Base-by-base conservation (phyloP, 2,113 vertebrate species). In the Lampris incognitus region DNA sequence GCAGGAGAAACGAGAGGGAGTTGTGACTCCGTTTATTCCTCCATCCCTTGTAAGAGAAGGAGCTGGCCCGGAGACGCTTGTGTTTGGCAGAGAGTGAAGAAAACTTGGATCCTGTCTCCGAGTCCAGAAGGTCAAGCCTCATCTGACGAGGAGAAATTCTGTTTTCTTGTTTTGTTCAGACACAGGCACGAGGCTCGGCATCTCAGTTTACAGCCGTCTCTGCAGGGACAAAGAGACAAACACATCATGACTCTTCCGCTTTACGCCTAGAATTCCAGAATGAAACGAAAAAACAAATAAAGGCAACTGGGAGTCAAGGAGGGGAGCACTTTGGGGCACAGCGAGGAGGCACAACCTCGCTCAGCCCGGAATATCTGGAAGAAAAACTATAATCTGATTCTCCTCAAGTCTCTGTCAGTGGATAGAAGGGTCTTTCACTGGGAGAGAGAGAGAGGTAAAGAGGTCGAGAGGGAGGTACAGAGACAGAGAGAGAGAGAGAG, bases 271-370 rank as follows among this genome's bases (percentile, higher is more conserved):
- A 83, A 72, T 7, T 49, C 66, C 63, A 55, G 76, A 72, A 76
- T 73, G 57, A 72, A 79, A 72, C 71, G 24, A 24, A 24, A 24
- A 24, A 24, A 24, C 24, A 24, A 24, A 24, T 24, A 24, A 24
- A 24, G 24, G 24, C 24, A 81, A 74, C 67, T 78, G 7, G 74
- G 73, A 83, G 81, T 71, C 82, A 79, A 77, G 80, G 78, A 87
- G 72, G 51, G 49, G 66, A 89, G 89, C 89, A 89, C 89, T 93
- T 91, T 90, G 88, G 80, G 83, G 74, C 76, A 66, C 48, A 71
- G 69, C 65, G 61, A 62, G 62, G 57, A 72, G 48, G 24, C 66
- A 42, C 76, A 61, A 61, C 59, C 58, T 60, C 58, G 41, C 58
- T 9, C 5, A 39, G 37, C 37, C 58, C 37, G 58, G 37, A 60